Evolutionary conservation across 2,797 vertebrate genomes (phyloP), one percentile per base, ranked within the genome.

Genomic region (Eleutherodactylus coqui): DNA sequence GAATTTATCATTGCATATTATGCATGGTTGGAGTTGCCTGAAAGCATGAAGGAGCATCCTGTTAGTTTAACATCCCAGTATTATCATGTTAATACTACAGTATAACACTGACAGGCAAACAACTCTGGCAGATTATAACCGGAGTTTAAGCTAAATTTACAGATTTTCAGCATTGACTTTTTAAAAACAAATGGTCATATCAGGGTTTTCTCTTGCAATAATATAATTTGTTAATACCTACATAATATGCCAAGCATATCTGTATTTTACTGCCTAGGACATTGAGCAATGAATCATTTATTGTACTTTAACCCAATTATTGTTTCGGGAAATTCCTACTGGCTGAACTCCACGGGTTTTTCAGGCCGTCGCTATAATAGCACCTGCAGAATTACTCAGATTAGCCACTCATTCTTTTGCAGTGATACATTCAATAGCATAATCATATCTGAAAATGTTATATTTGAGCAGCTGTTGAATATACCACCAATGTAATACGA

Each of bases 401-500:
- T 67, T 58, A 83, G 81, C 29, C 32, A 70, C 47, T 27, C 34
- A 55, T 19, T 64, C 41, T 83, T 83, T 41, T 78, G 10, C 17
- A 45, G 67, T 32, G 21, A 60, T 79, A 47, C 16, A 73, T 55
- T 60, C 24, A 84, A 60, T 72, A 78, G 79, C 62, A 17, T 13
- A 62, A 11, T 51, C 67, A 83, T 58, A 60, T 55, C 17, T 47
- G 36, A 87, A 62, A 53, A 75, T 53, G 62, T 43, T 73, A 58
- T 55, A 49, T 79, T 24, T 78, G 27, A 70, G 72, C 86, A 87
- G 82, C 86, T 87, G 86, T 84, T 55, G 17, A 75, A 60, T 58
- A 34, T 75, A 43, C 75, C 64, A 64, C 64, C 67, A 79, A 47
- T 27, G 45, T 53, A 51, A 41, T 79, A 17, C 45, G 41, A 75